Evolutionary conservation across 2,888 invertebrate genomes (phyloP), one percentile per base, ranked within the genome.

Genomic region (Hypomecis punctinalis): DNA sequence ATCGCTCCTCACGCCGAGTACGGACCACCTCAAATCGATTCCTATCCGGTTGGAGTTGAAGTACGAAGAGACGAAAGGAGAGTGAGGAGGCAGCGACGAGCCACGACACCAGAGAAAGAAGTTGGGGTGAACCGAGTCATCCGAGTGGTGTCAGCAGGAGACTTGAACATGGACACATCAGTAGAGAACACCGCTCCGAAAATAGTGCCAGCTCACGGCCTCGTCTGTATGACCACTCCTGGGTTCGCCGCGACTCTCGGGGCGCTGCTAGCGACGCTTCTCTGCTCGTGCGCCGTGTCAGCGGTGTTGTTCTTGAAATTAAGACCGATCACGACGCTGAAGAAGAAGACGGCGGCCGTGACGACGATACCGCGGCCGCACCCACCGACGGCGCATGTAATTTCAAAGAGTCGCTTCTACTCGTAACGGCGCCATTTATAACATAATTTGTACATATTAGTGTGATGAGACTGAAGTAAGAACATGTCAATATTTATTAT

Each of bases 221-320:
- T 97, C 68, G 97, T 98, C 71, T 98, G 98, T 88, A 98, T 98
- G 97, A 98, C 98, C 0, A 98, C 98, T 5, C 97, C 97, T n/a
- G 97, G 98, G 9, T 98, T 98, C 80, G 96, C 97, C 45, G 96
- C 97, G 40, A 97, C 97, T 37, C 93, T 98, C 37, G 95, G 98
- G 56, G 95, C 98, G 52, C 94, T 98, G 35, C 93, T 98, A 65
- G 96, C 96, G 59, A 96, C 98, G 57, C 92, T 98, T 73, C 92
- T 98, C 62, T 95, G 96, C 64, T 97, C 98, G 8, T 98, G 98
- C 82, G 93, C 97, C 40, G 94, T 98, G 71, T 98, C 98, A 55
- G 97, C 97, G 33, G 96, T 98, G 77, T 93, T 98, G 13, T 98
- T 97, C 86, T 94, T 98, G 51, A 95, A 97, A 75, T 93, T 98